Evolutionary conservation across 2,113 vertebrate genomes (phyloP).

Genomic region (Suricata suricatta): DNA sequence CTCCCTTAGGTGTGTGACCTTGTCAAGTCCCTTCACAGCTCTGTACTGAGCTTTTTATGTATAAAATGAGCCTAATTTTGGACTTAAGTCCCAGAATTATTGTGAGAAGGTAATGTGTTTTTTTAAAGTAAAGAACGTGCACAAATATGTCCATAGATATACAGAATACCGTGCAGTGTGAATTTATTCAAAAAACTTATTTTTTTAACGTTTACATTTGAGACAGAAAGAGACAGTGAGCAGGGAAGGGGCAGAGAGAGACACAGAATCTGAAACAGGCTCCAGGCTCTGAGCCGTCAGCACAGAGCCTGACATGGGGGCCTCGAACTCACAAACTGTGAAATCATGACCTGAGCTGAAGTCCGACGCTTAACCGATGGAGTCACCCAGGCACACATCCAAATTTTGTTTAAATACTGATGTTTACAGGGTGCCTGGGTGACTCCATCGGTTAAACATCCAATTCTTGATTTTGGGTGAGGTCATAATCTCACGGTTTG

Average conservation of each 20-base stretch:
- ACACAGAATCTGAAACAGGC: too few relatives aligned
- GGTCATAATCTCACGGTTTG: too few relatives aligned
- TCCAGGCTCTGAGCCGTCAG: too few relatives aligned
- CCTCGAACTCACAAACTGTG: too few relatives aligned
- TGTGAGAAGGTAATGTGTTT: neutral
- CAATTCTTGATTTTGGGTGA: too few relatives aligned
- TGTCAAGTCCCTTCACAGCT: neutral
- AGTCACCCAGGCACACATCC: too few relatives aligned
- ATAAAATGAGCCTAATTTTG: neutral
- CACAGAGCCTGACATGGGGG: too few relatives aligned
- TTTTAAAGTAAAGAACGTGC: neutral
- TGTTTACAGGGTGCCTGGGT: neutral
- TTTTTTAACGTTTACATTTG: too few relatives aligned
- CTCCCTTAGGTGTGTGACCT: neutral
- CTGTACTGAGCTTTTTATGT: neutral
- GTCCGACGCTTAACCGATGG: accelerated
- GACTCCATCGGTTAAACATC: too few relatives aligned
- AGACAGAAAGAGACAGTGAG: too few relatives aligned
- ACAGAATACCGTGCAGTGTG: neutral
- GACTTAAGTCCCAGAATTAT: neutral
- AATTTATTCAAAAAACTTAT: neutral
- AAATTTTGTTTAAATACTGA: neutral
- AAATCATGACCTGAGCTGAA: too few relatives aligned
- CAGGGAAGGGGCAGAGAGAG: too few relatives aligned
- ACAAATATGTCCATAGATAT: neutral